Conservation (phyloP, 2,888 invertebrate species). For the Gryllus longicercus region DNA sequence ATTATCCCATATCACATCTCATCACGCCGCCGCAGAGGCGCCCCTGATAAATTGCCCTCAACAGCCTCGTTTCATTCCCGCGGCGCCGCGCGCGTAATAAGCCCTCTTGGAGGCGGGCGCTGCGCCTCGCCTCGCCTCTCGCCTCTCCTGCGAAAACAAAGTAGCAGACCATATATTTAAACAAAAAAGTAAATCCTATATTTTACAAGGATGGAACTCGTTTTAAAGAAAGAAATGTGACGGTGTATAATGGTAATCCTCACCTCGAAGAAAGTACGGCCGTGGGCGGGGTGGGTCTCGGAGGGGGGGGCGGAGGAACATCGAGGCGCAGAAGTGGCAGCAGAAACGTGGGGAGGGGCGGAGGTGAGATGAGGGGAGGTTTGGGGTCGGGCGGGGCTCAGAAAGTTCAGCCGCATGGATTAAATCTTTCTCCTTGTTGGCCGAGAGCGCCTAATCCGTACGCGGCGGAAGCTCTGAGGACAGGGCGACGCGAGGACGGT, state of each 20-base stretch:
- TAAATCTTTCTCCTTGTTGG: slow-evolving; percentile 17
- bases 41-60: slow-evolving; percentile 8
- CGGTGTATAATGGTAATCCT: slow-evolving; percentile 17
- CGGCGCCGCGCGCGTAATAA: slow-evolving; percentile 4
- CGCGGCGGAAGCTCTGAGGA: background rate
- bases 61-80: background rate
- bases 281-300: background rate
- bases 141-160: background rate
- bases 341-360: too few species aligned
- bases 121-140: background rate
- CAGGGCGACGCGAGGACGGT: too few species aligned
- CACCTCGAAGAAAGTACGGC: background rate
- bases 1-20: slow-evolving; percentile 17
- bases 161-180: slow-evolving; percentile 1
- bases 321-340: background rate
- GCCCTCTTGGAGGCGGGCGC: slow-evolving; percentile 3
- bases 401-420: slow-evolving; percentile 10
- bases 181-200: slow-evolving; percentile 11
- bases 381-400: background rate
- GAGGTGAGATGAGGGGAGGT: background rate
- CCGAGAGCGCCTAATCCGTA: background rate
- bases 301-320: background rate
- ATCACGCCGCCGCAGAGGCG: background rate
- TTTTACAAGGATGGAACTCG: slow-evolving; percentile 10
- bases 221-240: slow-evolving; percentile 11